Evolutionary conservation across 2,113 vertebrate genomes (phyloP), one percentile per base, ranked within the genome.

Genomic region (Rhagologus leucostigma): DNA sequence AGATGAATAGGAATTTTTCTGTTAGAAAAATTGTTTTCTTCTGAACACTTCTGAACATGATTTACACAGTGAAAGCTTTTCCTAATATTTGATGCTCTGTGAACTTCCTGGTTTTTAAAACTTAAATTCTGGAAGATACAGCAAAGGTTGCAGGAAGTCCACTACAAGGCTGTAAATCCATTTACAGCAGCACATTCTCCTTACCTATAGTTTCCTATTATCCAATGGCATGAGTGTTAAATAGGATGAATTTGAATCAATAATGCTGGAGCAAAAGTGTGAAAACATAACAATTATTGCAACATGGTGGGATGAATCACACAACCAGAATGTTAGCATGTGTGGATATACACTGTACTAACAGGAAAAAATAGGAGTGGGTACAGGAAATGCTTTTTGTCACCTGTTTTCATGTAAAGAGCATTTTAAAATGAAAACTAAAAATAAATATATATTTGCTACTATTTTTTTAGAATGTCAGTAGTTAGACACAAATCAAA

Each of bases 171-270:
- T 89, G 32, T 84, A 93, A 94, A 95, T 78, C 37, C 30, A 68
- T 89, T 49, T 82, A 37, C 49, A 41, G 56, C 55, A 94, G 69
- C 29, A 87, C 35, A 69, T 90, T 95, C 94, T 94, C 47, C 71
- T 93, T 60, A 77, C 69, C 12, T 82, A 26, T 32, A 37, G 24
- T 70, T 81, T 52, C 29, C 29, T 83, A 37, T 86, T 96, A 70
- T 85, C 41, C 6, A 6, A 39, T 32, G 79, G 27, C 30, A 60
- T 69, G 33, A 83, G 41, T 81, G 59, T 50, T 75, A 87, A 90
- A 89, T 7, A 73, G 63, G 70, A 85, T 85, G 39, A 92, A 84
- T 92, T 90, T 93, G 35, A 95, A 93, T 95, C 49, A 91, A 87
- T 56, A 95, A 69, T 22, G 23, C 37, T 92, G 18, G 30, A 88